Conservation (phyloP, 2,888 invertebrate species). For the Bruchidius siliquastri region DNA sequence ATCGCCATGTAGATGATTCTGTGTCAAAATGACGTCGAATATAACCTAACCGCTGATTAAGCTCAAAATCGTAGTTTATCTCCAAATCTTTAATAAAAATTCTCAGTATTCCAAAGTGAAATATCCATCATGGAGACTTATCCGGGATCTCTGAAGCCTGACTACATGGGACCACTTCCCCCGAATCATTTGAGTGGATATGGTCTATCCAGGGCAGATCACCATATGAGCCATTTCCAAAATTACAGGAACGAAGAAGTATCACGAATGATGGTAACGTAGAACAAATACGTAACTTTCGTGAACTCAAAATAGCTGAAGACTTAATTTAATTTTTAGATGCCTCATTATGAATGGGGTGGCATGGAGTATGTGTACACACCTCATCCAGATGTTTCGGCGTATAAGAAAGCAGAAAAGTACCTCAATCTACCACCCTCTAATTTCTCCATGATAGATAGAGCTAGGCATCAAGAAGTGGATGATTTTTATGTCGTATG, state of each 20-base stretch:
- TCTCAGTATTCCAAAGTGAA: neutral
- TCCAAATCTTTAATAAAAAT: neutral
- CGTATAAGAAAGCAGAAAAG: slow-evolving; percentile 35
- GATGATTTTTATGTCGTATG: slow-evolving; percentile 49
- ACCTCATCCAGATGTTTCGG: slow-evolving; percentile 41
- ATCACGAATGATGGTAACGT: slow-evolving; percentile 42
- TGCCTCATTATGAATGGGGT: slow-evolving; percentile 46
- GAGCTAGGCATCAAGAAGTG: slow-evolving; percentile 44
- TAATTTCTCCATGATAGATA: slow-evolving; percentile 43
- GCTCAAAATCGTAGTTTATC: neutral
- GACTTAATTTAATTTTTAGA: slow-evolving; percentile 31
- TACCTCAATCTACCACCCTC: slow-evolving; percentile 39
- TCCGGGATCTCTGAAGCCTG: neutral
- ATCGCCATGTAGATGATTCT: neutral
- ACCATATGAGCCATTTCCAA: slow-evolving; percentile 36
- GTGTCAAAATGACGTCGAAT: neutral
- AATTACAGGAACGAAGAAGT: slow-evolving; percentile 46
- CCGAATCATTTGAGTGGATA: neutral
- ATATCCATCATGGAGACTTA: slow-evolving; percentile 1
- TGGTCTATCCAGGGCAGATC: neutral
- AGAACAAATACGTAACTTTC: slow-evolving; percentile 11
- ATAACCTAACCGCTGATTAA: neutral
- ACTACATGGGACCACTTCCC: neutral
- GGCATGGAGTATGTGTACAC: slow-evolving; percentile 41
- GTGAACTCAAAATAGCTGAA: neutral